These are phyloP conservation scores for Pteropus alecto DNA, from an alignment of 2,113 vertebrate genomes.

Conservation along the genomic window DNA sequence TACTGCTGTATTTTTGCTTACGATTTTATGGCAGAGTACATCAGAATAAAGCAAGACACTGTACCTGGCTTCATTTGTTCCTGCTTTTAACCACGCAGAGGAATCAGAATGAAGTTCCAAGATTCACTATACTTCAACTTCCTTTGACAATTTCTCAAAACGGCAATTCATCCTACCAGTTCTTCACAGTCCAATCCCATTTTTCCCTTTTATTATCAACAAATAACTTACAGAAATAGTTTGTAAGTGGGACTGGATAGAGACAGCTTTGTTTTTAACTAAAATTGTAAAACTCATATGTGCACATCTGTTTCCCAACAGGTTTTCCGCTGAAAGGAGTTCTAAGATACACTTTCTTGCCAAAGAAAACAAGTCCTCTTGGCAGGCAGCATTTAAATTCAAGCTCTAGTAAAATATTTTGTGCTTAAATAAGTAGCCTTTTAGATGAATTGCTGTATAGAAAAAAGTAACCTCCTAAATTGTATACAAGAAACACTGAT, in stretches of 20 bases:
- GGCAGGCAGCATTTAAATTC: neutral
- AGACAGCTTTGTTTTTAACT: slow-evolving; percentile 43
- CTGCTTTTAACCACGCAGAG: neutral
- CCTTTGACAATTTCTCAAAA: slow-evolving; percentile 19
- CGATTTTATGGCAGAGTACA: neutral
- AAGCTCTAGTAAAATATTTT: slow-evolving; percentile 13
- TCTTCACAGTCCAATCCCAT: neutral
- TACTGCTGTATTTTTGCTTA: neutral
- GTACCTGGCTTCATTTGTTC: neutral
- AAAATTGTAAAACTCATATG: neutral
- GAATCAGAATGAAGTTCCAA: neutral
- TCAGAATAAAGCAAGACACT: neutral
- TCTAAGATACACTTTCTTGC: neutral
- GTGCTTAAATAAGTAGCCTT: neutral
- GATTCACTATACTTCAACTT: neutral
- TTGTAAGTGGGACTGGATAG: neutral
- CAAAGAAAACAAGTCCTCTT: slow-evolving; percentile 19
- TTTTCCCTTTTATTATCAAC: neutral
- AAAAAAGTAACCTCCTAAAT: neutral
- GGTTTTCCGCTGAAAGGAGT: neutral
- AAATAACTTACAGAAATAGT: slow-evolving; percentile 30
- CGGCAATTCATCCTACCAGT: neutral
- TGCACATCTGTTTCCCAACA: neutral
- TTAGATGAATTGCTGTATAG: neutral
- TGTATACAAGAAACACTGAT: neutral